Percentiles rank a stretch among this genome's conserved stretches.
These are phyloP conservation scores for Heliconius cydno DNA, from an alignment of 2,888 invertebrate species.

Conservation along the genomic window DNA sequence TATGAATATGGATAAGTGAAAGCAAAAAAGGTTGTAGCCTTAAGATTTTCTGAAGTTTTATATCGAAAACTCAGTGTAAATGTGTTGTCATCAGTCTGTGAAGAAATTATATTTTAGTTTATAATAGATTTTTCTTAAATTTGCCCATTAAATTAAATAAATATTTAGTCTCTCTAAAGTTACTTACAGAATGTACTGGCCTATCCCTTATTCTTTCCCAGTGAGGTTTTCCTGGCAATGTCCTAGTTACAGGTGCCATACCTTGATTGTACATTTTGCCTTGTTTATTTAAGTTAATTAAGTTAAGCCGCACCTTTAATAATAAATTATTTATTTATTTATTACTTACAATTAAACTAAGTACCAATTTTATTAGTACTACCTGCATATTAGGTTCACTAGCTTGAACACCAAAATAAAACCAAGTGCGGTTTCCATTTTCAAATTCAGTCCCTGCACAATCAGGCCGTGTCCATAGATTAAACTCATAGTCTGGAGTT, in stretches of 20 bases:
- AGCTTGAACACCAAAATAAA: slow-evolving; percentile 92
- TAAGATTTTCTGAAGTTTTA: slow-evolving; percentile 86
- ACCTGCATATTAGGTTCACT: slow-evolving; percentile 82
- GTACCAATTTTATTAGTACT: slow-evolving; percentile 22
- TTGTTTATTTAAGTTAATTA: slow-evolving; percentile 94
- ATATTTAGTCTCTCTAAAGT: neutral
- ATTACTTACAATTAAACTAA: neutral
- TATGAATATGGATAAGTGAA: slow-evolving; percentile 96
- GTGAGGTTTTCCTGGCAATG: slow-evolving; percentile 89
- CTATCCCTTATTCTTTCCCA: slow-evolving; percentile 94
- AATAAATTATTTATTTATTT: neutral
- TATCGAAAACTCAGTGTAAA: slow-evolving; percentile 90
- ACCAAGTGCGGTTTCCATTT: slow-evolving; percentile 96
- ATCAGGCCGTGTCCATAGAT: slow-evolving; percentile 95
- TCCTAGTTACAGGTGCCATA: slow-evolving; percentile 91
- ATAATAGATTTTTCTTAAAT: neutral
- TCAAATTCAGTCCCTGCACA: slow-evolving; percentile 94
- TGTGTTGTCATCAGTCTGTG: slow-evolving; percentile 87
- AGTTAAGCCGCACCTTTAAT: slow-evolving; percentile 88
- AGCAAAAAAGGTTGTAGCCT: slow-evolving; percentile 92
- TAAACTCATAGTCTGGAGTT: slow-evolving; percentile 90
- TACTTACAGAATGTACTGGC: slow-evolving; percentile 88
- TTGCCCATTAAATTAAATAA: neutral
- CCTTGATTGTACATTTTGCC: slow-evolving; percentile 96
- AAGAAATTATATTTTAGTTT: slow-evolving; percentile 39